Evolutionary conservation across 2,113 vertebrate genomes (phyloP), one percentile per base, ranked within the genome.

Genomic region (Tachuris rubrigastra): DNA sequence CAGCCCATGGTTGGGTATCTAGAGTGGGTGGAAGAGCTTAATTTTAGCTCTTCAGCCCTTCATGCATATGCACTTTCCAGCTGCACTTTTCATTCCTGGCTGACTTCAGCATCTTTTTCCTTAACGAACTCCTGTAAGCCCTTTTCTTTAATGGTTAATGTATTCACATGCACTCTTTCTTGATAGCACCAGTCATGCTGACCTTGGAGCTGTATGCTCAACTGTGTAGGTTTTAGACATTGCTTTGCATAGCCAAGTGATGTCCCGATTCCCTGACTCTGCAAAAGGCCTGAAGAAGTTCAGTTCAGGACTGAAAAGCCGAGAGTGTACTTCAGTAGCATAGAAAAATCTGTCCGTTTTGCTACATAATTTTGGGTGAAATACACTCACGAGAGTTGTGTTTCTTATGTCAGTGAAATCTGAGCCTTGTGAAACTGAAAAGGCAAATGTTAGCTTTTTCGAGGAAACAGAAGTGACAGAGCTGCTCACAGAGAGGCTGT

Each of bases 11-110:
- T 10, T 73, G 12, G 9, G 15, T 3, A 16, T 52, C 12, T 52
- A 1, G 10, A 50, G 16, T 35, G 8, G 6, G 4, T 66, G 17
- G 31, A 71, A 17, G 30, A 19, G 24, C 15, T 31, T 3, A 1
- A 0, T 62, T 82, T 68, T 31, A 84, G 12, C n/a, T 12, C 30
- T 60, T 68, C 55, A 55, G 47, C 37, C 17, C 30, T 47, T 8
- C 2, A 1, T 49, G 11, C 0, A 0, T 22, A 8, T 6, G 1
- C 4, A 21, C 9, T 28, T 94, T n/a, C 7, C 14, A 62, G 37
- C 11, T 63, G 14, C 17, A 8, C 17, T 58, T 81, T 23, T 37
- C 10, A 18, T 8, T 81, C 41, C 21, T 81, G 50, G 14, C 22
- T 85, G 28, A 67, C 12, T 75, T 74, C 14, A 74, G 11, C 12